Base-by-base conservation (phyloP, 2,113 vertebrate species). In the Pogonocichla stellata region DNA sequence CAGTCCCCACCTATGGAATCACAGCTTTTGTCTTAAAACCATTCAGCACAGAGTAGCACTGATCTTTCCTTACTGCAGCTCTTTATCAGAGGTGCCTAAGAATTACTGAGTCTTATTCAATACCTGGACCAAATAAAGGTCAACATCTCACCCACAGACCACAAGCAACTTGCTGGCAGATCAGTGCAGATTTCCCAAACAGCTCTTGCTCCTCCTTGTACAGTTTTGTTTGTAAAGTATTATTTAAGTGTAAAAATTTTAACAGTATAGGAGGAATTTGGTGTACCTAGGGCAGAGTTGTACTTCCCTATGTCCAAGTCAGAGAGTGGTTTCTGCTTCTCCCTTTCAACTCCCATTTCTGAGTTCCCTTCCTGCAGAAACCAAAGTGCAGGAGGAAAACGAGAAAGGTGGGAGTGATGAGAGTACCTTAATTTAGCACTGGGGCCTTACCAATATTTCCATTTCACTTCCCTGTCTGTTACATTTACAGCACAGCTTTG, bases 321-420 rank as follows among this genome's bases (percentile, higher is more conserved):
- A 51, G 31, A 0, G 1, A 70, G 51, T 8, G 14, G 24, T 56
- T 91, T 85, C 47, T 82, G 74, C 24, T 65, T 24, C 7, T 42
- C 16, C 23, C 24, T 65, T 65, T 60, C 4, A 4, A 6, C 10
- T 65, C 28, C 34, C 15, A 19, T 5, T 19, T 9, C 19, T 0
- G 0, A 71, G 20, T 6, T 62, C 34, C 66, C 48, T 66, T 66
- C 78, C 47, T 13, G 29, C 34, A 77, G 40, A 67, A 50, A 19
- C 10, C 20, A 71, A 92, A n/a, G 67, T 3, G 6, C 26, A 71
- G 47, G 56, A 82, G 20, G 15, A 56, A 78, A 81, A 85, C 5
- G 50, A 64, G 62, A 56, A 77, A 48, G 22, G 22, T 42, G 33
- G 28, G 50, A 80, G 15, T 0, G 14, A 71, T 48, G 53, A n/a